These are phyloP conservation scores for Carcharodon carcharias DNA, from an alignment of 2,797 vertebrate genomes.

Conservation along the genomic window DNA sequence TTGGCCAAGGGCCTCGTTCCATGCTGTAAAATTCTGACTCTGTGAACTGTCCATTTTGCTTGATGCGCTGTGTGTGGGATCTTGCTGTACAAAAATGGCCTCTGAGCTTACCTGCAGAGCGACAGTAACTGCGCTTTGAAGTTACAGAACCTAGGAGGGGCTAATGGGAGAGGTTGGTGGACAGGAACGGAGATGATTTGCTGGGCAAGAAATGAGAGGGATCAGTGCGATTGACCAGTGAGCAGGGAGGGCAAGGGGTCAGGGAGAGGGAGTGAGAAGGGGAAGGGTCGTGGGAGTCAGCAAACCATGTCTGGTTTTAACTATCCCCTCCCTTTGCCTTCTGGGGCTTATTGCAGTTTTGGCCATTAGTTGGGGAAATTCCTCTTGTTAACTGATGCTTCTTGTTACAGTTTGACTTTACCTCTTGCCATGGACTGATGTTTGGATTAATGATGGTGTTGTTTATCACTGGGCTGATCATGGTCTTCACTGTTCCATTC, in stretches of 20 bases:
- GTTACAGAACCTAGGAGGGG: not conserved
- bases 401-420: conserved; percentile 47
- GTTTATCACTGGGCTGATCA: conserved; percentile 47
- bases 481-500: conserved; percentile 47
- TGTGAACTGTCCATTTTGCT: too few relatives aligned
- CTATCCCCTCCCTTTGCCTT: not conserved
- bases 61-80: too few relatives aligned
- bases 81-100: too few relatives aligned
- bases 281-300: not conserved
- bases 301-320: not conserved
- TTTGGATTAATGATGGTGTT: conserved; percentile 50
- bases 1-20: too few relatives aligned
- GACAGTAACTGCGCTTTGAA: not conserved
- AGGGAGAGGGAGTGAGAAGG: too few relatives aligned
- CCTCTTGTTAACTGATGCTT: not conserved
- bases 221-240: too few relatives aligned
- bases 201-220: too few relatives aligned
- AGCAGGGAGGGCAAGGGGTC: too few relatives aligned
- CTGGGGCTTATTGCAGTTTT: not conserved
- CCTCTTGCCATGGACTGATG: conserved; percentile 47
- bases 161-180: too few relatives aligned
- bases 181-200: too few relatives aligned
- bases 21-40: too few relatives aligned
- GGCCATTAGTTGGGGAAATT: not conserved
- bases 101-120: too few relatives aligned